Base-by-base conservation (phyloP, 2,797 vertebrate genomes). In the Glyptemys insculpta region DNA sequence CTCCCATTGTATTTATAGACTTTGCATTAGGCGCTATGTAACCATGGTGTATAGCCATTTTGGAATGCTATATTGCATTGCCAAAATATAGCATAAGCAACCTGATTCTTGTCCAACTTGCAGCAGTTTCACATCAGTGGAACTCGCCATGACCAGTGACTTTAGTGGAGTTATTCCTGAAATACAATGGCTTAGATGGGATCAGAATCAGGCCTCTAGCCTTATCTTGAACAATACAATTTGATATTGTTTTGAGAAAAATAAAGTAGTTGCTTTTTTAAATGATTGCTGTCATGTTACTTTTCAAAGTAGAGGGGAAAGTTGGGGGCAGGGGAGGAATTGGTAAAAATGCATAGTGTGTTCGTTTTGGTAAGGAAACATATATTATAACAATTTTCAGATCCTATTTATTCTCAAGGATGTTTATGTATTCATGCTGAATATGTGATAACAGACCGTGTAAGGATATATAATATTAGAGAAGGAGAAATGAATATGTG, bases 401-500 rank as follows among this genome's bases (percentile, higher is more conserved):
- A 97, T 85, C 25, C 1, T 91, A 89, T 97, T 98, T 97, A 96
- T 98, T 98, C 92, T 92, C 93, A 25, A 31, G 85, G 96, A 97
- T 98, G 97, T 97, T 98, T 98, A 94, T 96, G 88, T 97, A 95
- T 97, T 98, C 96, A n/a, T 52, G 96, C 87, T 94, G 94, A 90
- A 93, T 92, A 78, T 65, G 95, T 96, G 97, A 96, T 97, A 97
- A 98, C 95, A 97, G 97, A 97, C 87, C 87, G 91, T 49, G 34
- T 92, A 94, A 91, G 89, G 91, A 94, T 95, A 95, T 95, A 92
- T 96, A 94, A 96, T 97, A 97, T 96, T 97, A 95, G 95, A 94
- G 97, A 97, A 96, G 95, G 97, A 98, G 98, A 98, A 98, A 98
- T 94, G 95, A 90, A 92, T 92, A 78, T 65, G 95, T 96, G 97